Evolutionary conservation across 2,888 invertebrate genomes (phyloP).

Genomic region (Camptogramma bilineatum): DNA sequence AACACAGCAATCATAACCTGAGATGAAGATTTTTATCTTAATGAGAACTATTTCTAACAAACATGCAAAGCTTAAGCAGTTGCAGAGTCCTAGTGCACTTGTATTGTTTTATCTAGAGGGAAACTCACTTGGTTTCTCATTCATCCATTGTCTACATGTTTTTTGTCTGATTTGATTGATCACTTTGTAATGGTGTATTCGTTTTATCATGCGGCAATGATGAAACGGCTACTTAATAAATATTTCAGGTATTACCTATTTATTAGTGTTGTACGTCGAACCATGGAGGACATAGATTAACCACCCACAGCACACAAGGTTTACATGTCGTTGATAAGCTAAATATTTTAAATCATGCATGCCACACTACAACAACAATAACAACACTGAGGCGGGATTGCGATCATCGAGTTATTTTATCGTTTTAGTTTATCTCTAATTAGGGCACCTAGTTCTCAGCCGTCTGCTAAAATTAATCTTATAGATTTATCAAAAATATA

Average conservation of each 20-base stretch:
- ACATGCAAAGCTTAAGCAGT: conserved; percentile 69
- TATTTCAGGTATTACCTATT: conserved; percentile 33
- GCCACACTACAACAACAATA: conserved; percentile 60
- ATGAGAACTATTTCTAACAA: conserved; percentile 39
- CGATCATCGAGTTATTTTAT: conserved; percentile 76
- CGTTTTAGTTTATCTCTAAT: conserved; percentile 20
- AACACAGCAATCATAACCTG: conserved; percentile 8
- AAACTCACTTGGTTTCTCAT: conserved; percentile 17
- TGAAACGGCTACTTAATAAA: conserved; percentile 34
- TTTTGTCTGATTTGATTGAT: conserved; percentile 25
- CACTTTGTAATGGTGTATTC: conserved; percentile 29
- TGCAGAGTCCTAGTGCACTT: conserved; percentile 48
- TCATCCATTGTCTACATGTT: conserved; percentile 31
- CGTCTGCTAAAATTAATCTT: conserved; percentile 10
- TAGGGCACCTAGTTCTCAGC: conserved; percentile 22
- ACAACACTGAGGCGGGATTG: conserved; percentile 78
- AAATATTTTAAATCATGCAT: conserved; percentile 68
- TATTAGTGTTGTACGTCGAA: conserved; percentile 27
- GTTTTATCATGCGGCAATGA: conserved; percentile 45
- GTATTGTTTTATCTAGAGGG: conserved; percentile 27
- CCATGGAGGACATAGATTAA: conserved; percentile 10
- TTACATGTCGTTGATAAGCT: conserved; percentile 32
- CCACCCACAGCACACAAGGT: conserved; percentile 30
- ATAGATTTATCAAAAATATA: conserved; percentile 28
- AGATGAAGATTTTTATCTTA: background rate